phyloP scores from a whole-genome alignment of 2,797 vertebrate genomes.

The Enteromius fasciolatus region DNA sequence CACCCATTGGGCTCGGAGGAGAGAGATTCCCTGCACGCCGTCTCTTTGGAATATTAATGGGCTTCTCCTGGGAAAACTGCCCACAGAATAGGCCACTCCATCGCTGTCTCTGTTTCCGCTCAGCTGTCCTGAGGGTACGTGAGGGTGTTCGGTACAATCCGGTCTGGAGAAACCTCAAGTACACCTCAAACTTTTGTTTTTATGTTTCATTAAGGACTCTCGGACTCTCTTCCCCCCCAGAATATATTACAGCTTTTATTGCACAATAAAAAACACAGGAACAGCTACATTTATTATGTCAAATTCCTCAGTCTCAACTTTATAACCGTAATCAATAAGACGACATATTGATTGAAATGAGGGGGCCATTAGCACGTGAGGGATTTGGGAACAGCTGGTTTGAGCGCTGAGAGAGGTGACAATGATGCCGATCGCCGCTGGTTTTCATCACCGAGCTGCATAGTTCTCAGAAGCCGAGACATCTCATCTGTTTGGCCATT shows the following conservation, averaged over 20 bases:
- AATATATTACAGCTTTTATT: slow-evolving; percentile 26
- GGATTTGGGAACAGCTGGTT: slow-evolving; percentile 29
- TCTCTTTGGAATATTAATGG: slow-evolving; percentile 78
- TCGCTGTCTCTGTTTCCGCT: slow-evolving; percentile 52
- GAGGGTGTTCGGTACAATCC: slow-evolving; percentile 21
- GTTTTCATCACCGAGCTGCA: slow-evolving; percentile 31
- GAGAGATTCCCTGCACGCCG: slow-evolving; percentile 66
- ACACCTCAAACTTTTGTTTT: slow-evolving; percentile 29
- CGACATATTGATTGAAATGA: slow-evolving; percentile 35
- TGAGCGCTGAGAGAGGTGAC: slow-evolving; percentile 50
- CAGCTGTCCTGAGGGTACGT: slow-evolving; percentile 37
- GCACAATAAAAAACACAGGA: slow-evolving; percentile 20
- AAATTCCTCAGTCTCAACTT: slow-evolving; percentile 22
- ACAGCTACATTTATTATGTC: slow-evolving; percentile 8
- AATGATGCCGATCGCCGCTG: slow-evolving; percentile 37
- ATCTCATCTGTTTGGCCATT: slow-evolving; percentile 66
- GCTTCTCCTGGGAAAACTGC: slow-evolving; percentile 67
- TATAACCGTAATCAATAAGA: slow-evolving; percentile 28
- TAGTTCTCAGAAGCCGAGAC: slow-evolving; percentile 59
- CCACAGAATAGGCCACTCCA: slow-evolving; percentile 61
- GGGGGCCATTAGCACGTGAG: slow-evolving; percentile 25
- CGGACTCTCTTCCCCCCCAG: neutral
- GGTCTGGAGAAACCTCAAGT: slow-evolving; percentile 24
- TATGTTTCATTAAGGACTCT: slow-evolving; percentile 35
- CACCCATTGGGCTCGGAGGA: slow-evolving; percentile 72